Conservation (phyloP, 2,797 vertebrate species). For the Taeniopygia guttata region DNA sequence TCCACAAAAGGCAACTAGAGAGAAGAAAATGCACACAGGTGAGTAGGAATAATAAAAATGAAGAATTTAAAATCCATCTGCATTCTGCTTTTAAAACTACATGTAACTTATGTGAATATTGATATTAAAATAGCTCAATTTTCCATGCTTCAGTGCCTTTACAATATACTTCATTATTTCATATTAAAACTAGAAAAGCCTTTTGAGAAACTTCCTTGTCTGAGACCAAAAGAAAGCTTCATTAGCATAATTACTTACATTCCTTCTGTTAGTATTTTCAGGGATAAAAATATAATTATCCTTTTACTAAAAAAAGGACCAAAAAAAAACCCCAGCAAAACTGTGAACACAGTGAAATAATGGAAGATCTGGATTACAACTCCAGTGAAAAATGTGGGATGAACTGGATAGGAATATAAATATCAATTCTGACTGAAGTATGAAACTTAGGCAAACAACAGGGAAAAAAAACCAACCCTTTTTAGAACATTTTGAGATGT, state of each 20-base stretch:
- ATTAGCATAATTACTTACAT: not conserved
- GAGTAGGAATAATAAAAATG: not conserved
- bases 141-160: not conserved
- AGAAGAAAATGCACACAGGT: not conserved
- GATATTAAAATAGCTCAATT: not conserved
- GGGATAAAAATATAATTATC: not conserved
- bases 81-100: not conserved
- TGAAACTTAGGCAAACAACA: slow-evolving; percentile 37
- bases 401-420: slow-evolving; percentile 20
- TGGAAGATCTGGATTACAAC: slow-evolving; percentile 26
- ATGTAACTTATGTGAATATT: not conserved
- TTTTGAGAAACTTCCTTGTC: not conserved
- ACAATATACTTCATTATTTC: not conserved
- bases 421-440: slow-evolving; percentile 30
- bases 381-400: slow-evolving; percentile 24
- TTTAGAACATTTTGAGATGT: slow-evolving; percentile 63
- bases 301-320: not conserved
- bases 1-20: not conserved
- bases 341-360: not conserved
- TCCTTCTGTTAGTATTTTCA: slow-evolving; percentile 18
- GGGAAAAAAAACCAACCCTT: not conserved
- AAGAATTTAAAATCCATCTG: not conserved
- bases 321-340: not conserved
- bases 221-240: not conserved
- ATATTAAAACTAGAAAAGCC: not conserved